Conservation (phyloP, 2,113 vertebrate species). For the Furnarius figulus region DNA sequence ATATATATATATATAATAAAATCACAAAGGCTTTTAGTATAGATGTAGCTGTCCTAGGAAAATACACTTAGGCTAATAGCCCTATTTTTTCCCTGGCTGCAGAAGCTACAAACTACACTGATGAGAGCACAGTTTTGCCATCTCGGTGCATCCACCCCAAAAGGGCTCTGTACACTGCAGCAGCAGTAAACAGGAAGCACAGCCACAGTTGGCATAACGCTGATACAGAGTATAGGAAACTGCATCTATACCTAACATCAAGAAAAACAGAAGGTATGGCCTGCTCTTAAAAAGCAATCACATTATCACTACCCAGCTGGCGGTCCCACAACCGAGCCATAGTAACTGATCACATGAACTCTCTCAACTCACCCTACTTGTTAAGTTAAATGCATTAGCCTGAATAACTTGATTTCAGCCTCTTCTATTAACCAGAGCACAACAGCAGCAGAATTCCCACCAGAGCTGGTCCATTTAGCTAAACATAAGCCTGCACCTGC, state of each 20-base stretch:
- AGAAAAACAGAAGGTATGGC: neutral
- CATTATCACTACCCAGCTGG: neutral
- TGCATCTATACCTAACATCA: neutral
- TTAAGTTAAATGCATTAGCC: neutral
- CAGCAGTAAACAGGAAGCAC: neutral
- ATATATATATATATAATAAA: neutral
- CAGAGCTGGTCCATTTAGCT: neutral
- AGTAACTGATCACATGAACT: neutral
- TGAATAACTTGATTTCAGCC: neutral
- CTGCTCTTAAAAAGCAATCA: neutral
- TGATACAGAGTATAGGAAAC: neutral
- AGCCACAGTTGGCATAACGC: neutral
- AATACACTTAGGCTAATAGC: neutral
- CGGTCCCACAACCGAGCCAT: neutral
- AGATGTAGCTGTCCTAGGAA: neutral
- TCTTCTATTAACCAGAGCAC: neutral
- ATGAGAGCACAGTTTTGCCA: neutral
- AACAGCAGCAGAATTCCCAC: neutral
- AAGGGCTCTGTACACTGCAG: neutral
- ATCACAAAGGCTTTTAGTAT: neutral
- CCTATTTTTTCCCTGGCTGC: neutral
- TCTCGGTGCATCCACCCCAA: neutral
- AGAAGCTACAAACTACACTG: neutral
- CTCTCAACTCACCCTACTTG: neutral
- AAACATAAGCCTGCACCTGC: neutral